Evolutionary conservation across 2,113 vertebrate species (phyloP).

Genomic region (Muntiacus reevesi): DNA sequence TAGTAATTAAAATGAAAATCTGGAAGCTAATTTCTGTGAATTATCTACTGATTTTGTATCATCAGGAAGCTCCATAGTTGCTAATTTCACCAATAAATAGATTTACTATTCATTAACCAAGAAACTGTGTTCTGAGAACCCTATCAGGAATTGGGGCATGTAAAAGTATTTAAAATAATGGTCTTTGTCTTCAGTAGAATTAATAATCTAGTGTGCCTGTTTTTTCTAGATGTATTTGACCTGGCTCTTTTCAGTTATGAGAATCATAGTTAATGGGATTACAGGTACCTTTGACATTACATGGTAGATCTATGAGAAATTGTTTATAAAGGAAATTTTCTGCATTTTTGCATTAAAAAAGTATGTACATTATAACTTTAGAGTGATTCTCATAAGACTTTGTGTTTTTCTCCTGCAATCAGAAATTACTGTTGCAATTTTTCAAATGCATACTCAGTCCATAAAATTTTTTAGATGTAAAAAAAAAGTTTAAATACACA

Average conservation of each 20-base stretch:
- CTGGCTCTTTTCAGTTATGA: background rate
- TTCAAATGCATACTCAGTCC: background rate
- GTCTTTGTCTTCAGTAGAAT: background rate
- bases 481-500: background rate
- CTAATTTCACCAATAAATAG: constrained; percentile 38
- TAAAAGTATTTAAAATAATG: background rate
- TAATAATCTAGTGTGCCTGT: background rate
- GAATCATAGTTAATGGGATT: background rate
- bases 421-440: background rate
- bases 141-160: background rate
- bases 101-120: background rate
- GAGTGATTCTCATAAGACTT: background rate
- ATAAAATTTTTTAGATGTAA: background rate
- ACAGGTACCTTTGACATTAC: background rate
- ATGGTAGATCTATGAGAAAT: background rate
- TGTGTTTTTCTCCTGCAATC: background rate
- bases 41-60: constrained; percentile 37
- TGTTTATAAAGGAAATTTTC: background rate
- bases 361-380: background rate
- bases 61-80: background rate
- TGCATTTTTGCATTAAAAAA: background rate
- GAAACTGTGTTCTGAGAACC: constrained; percentile 22
- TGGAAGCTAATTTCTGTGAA: constrained; percentile 40
- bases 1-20: constrained; percentile 53
- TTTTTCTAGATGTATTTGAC: constrained; percentile 2